These are phyloP conservation scores for Hormaphis cornu DNA, from an alignment of 1,140 invertebrate genomes.

Conservation along the genomic window DNA sequence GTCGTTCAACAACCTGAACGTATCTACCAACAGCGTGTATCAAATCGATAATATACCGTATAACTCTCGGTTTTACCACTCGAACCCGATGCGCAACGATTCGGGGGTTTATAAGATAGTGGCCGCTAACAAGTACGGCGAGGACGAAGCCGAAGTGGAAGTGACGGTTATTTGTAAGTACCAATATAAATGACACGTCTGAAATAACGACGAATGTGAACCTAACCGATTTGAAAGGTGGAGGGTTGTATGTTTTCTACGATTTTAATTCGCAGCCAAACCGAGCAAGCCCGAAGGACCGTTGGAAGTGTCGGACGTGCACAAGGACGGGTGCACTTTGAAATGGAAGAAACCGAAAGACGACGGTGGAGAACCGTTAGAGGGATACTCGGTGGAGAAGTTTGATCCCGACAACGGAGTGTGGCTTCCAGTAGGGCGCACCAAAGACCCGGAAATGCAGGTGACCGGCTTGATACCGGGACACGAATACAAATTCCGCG, in stretches of 20 bases:
- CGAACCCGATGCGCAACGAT: constrained; percentile 72
- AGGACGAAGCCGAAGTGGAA: constrained; percentile 81
- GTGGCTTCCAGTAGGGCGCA: constrained; percentile 80
- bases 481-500: constrained; percentile 95
- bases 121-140: constrained; percentile 75
- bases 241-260: too few relatives aligned
- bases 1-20: constrained; percentile 54
- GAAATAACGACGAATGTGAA: neutral
- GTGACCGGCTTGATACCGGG: constrained; percentile 81
- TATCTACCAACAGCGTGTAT: constrained; percentile 44
- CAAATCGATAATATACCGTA: constrained; percentile 77
- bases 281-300: constrained; percentile 90
- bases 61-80: constrained; percentile 73
- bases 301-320: constrained; percentile 85
- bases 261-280: constrained; percentile 62
- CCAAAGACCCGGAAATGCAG: constrained; percentile 71
- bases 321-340: constrained; percentile 88
- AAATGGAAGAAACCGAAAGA: constrained; percentile 98
- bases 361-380: constrained; percentile 91
- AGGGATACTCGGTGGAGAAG: constrained; percentile 92
- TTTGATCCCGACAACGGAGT: constrained; percentile 81
- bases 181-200: neutral
- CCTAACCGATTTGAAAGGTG: too few relatives aligned
- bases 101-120: constrained; percentile 77
- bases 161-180: constrained; percentile 78